Conservation (phyloP, 2,113 vertebrate genomes). For the Recurvirostra avosetta region DNA sequence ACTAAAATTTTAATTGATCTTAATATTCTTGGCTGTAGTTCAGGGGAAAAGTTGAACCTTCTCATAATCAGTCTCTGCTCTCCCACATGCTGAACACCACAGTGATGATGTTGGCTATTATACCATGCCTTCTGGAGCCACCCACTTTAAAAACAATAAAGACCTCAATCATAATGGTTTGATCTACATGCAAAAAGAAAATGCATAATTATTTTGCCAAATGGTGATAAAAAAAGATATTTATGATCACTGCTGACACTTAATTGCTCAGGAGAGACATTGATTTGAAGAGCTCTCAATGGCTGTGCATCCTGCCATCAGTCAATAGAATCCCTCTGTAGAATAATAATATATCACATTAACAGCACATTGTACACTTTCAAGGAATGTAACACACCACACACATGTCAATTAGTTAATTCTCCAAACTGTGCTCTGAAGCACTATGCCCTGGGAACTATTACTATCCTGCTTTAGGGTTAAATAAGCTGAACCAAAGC, state of each 20-base stretch:
- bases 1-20: background rate
- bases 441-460: background rate
- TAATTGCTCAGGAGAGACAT: background rate
- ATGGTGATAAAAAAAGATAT: background rate
- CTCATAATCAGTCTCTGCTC: background rate
- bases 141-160: background rate
- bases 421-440: background rate
- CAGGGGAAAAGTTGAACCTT: background rate
- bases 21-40: background rate
- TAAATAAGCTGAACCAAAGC: background rate
- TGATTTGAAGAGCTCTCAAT: background rate
- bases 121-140: background rate
- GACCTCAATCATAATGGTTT: background rate
- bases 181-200: background rate
- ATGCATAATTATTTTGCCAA: background rate
- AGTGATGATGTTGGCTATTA: background rate
- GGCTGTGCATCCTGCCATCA: background rate
- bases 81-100: background rate
- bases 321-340: background rate
- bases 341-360: background rate
- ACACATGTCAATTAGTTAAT: background rate
- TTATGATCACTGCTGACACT: background rate
- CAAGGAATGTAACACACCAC: background rate
- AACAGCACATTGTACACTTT: background rate
- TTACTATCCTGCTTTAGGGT: background rate